phyloP scores from a whole-genome alignment of 2,797 vertebrate species.

The Urophycis tenuis region DNA sequence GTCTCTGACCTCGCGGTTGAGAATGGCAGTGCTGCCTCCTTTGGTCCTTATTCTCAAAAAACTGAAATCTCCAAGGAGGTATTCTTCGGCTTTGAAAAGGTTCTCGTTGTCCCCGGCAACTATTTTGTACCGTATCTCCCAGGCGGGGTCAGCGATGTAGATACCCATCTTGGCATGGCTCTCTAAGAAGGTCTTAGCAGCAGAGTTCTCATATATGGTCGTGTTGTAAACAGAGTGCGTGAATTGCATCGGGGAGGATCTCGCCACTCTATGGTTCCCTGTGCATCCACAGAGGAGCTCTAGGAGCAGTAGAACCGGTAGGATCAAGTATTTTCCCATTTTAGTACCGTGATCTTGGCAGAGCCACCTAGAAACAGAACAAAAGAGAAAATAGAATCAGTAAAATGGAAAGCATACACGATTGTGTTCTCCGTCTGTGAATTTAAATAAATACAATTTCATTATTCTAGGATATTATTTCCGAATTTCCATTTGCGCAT shows the following conservation, averaged over 20 bases:
- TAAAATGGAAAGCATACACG: not conserved
- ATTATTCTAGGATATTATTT: not conserved
- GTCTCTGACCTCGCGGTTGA: slow-evolving; percentile 96
- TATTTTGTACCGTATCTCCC: slow-evolving; percentile 97
- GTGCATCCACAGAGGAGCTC: slow-evolving; percentile 76
- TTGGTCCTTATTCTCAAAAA: slow-evolving; percentile 99
- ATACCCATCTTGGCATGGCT: slow-evolving; percentile 95
- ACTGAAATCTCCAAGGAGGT: slow-evolving; percentile 91
- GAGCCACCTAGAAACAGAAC: slow-evolving; percentile 69
- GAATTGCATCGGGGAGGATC: slow-evolving; percentile 75
- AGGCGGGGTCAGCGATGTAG: slow-evolving; percentile 76
- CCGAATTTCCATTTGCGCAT: not conserved
- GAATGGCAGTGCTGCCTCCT: slow-evolving; percentile 95
- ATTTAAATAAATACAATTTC: not conserved
- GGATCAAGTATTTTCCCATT: slow-evolving; percentile 81
- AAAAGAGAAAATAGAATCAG: slow-evolving; percentile 8
- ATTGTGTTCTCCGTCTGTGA: not conserved
- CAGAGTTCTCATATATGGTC: slow-evolving; percentile 96
- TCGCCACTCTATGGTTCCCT: slow-evolving; percentile 70
- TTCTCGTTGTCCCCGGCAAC: slow-evolving; percentile 95
- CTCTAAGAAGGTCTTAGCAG: slow-evolving; percentile 93
- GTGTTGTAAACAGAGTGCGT: slow-evolving; percentile 86
- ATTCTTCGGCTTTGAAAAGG: slow-evolving; percentile 97
- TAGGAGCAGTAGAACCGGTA: slow-evolving; percentile 70
- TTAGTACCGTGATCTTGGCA: slow-evolving; percentile 72